These are phyloP conservation scores for Ceratina australensis DNA, from an alignment of 1,140 invertebrate species.

Conservation along the genomic window DNA sequence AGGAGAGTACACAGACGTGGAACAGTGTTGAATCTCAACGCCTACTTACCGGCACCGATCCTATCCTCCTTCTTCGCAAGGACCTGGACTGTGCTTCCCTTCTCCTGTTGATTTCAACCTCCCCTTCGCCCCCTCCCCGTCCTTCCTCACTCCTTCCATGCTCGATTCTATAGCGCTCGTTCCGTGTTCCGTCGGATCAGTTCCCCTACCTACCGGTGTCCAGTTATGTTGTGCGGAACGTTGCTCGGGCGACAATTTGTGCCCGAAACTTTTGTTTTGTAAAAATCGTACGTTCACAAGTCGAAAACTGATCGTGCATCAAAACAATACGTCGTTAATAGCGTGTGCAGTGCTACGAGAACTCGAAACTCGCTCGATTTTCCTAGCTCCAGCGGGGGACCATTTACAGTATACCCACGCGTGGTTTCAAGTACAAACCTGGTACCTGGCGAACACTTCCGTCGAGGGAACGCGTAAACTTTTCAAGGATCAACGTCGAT, in stretches of 20 bases:
- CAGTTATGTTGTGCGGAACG: slow-evolving; percentile 78
- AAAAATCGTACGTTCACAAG: background rate
- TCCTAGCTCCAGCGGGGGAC: background rate
- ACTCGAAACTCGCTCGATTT: background rate
- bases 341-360: background rate
- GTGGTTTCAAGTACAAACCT: slow-evolving; percentile 22
- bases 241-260: slow-evolving; percentile 48
- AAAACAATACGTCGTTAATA: background rate
- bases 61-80: slow-evolving; percentile 36
- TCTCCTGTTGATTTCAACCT: background rate
- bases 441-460: background rate
- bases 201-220: slow-evolving; percentile 77
- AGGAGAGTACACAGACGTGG: slow-evolving; percentile 1
- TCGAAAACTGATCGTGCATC: too few relatives aligned
- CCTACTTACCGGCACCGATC: slow-evolving; percentile 13
- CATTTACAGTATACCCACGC: slow-evolving; percentile 42
- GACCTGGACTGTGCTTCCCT: slow-evolving; percentile 8
- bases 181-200: slow-evolving; percentile 67
- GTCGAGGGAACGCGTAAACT: background rate
- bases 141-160: background rate
- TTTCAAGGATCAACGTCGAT: background rate
- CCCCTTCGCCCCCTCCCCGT: background rate
- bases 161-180: slow-evolving; percentile 56
- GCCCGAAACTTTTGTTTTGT: slow-evolving; percentile 23
- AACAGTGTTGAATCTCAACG: slow-evolving; percentile 35